phyloP scores from a whole-genome alignment of 2,113 vertebrate genomes.

The Pangasianodon hypophthalmus region DNA sequence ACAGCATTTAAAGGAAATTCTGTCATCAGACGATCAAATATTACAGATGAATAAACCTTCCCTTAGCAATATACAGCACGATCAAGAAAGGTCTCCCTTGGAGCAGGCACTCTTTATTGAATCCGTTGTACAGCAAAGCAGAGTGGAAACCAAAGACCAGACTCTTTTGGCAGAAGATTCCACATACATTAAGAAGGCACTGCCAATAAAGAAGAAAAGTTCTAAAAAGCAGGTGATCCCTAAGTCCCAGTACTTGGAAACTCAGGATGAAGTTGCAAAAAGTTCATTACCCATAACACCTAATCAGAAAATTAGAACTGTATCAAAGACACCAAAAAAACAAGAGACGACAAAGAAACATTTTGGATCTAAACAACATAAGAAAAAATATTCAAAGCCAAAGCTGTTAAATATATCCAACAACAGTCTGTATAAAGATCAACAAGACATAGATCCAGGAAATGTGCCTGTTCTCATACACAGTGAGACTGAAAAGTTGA shows the following conservation, averaged over 20 bases:
- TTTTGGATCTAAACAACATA: conserved; percentile 67
- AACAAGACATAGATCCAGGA: conserved; percentile 31
- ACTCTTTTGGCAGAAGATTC: neutral
- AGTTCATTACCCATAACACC: neutral
- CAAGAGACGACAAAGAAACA: conserved; percentile 62
- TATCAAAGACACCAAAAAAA: conserved; percentile 62
- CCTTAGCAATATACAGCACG: neutral
- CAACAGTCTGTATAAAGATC: conserved; percentile 39
- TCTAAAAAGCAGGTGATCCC: conserved; percentile 29
- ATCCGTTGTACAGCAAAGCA: neutral
- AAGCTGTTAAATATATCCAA: conserved; percentile 53
- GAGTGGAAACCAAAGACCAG: neutral
- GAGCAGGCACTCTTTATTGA: neutral
- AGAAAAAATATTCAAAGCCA: conserved; percentile 65
- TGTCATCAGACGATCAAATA: neutral
- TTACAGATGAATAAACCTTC: neutral
- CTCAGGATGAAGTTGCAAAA: neutral
- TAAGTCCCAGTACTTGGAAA: neutral
- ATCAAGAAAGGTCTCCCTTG: neutral
- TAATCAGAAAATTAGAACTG: conserved; percentile 53
- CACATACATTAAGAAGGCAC: neutral
- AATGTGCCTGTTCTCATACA: conserved; percentile 21
- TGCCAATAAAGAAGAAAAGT: conserved; percentile 45
- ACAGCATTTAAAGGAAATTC: conserved; percentile 3
- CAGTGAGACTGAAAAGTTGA: conserved; percentile 54